These are phyloP conservation scores for Drosophila willistoni DNA, from an alignment of 1,140 invertebrate genomes.

Conservation along the genomic window DNA sequence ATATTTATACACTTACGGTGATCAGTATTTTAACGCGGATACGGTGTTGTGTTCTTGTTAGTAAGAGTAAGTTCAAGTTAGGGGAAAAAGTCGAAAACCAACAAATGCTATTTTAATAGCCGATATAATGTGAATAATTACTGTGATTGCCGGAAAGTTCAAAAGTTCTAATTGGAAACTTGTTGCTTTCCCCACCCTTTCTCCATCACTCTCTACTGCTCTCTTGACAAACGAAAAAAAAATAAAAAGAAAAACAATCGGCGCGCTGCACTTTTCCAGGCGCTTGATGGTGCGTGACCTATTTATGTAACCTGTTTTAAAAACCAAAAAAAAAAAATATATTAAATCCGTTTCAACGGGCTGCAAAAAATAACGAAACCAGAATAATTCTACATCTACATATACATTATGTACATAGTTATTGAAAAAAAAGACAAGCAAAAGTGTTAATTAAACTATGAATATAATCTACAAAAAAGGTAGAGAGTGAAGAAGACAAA, in stretches of 20 bases:
- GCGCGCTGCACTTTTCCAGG: slow-evolving; percentile 61
- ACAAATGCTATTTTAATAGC: slow-evolving; percentile 1
- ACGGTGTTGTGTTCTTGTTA: slow-evolving; percentile 44
- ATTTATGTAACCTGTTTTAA: slow-evolving; percentile 82
- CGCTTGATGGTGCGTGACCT: slow-evolving; percentile 75
- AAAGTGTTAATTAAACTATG: slow-evolving; percentile 47
- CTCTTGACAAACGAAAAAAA: background rate
- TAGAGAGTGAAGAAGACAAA: slow-evolving; percentile 37
- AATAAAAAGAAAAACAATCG: slow-evolving; percentile 34
- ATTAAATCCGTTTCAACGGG: slow-evolving; percentile 62
- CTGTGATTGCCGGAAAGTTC: slow-evolving; percentile 28
- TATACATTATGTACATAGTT: background rate
- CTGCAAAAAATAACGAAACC: slow-evolving; percentile 17
- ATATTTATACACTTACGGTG: slow-evolving; percentile 36
- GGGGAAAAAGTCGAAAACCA: slow-evolving; percentile 25
- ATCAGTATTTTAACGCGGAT: slow-evolving; percentile 46
- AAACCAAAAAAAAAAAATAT: slow-evolving; percentile 37
- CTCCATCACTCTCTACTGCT: background rate
- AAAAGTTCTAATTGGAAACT: slow-evolving; percentile 53
- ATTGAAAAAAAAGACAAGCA: slow-evolving; percentile 27
- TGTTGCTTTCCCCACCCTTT: slow-evolving; percentile 32
- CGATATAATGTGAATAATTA: slow-evolving; percentile 24
- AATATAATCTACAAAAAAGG: slow-evolving; percentile 13
- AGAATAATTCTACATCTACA: background rate
- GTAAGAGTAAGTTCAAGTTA: slow-evolving; percentile 49